Evolutionary conservation across 1,140 invertebrate genomes (phyloP), one percentile per base, ranked within the genome.

Genomic region (Charaxes varanes): DNA sequence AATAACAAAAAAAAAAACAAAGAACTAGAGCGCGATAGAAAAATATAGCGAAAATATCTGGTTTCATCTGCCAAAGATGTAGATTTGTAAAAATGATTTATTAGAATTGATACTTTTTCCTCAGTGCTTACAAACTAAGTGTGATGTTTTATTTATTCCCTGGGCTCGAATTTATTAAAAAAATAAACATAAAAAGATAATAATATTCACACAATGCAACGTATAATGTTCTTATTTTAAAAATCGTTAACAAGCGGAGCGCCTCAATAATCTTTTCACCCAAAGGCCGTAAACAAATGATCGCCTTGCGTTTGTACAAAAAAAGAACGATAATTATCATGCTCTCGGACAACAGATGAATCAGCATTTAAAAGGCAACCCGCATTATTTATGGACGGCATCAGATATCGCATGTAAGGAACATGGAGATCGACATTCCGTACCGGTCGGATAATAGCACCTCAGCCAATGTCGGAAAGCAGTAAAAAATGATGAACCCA

Each of bases 401-500:
- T 60, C 37, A 31, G 40, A 58, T 54, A 62, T 57, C 53, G 53
- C 38, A 43, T 37, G 28, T 30, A 35, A 37, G 46, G 46, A 53
- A 59, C 37, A 56, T 41, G 50, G 36, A 53, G 35, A 52, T 45
- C 52, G 59, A 63, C 69, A 56, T 59, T 65, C 55, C 41, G 16
- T 24, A 42, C 38, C 35, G 41, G 45, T 41, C 51, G 51, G 45
- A 33, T 53, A 49, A 53, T 53, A 49, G 45, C 50, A 47, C 26
- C 51, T 53, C 44, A 41, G 34, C 44, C 58, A 41, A 66, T 59
- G 64, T 62, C 62, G 53, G 59, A 64, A 64, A 67, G 53, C 61
- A 72, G 69, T 67, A 70, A 62, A 76, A 62, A 65, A 67, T 53
- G 62, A 69, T 74, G 65, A 55, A 70, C 62, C 62, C 58, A 54